phyloP scores from a whole-genome alignment of 1,140 invertebrate genomes.

The Leptinotarsa texana region DNA sequence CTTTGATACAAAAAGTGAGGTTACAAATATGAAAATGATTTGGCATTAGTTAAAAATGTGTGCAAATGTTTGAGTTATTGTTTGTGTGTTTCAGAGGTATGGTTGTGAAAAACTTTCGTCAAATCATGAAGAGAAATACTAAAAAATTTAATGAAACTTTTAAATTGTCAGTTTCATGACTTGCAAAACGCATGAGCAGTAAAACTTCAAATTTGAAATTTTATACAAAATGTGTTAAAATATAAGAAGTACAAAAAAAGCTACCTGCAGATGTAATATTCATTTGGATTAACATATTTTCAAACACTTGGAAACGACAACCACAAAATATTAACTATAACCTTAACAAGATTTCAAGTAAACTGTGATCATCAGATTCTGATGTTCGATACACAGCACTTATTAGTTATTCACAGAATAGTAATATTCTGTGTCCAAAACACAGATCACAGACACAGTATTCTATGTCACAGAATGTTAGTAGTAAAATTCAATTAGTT shows the following conservation, averaged over 20 bases:
- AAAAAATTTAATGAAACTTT: slow-evolving; percentile 12
- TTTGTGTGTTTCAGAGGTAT: not conserved
- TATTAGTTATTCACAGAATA: too few relatives aligned
- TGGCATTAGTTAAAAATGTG: too few relatives aligned
- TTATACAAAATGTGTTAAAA: slow-evolving; percentile 13
- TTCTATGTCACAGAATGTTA: too few relatives aligned
- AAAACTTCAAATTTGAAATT: slow-evolving; percentile 17
- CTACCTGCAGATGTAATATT: slow-evolving; percentile 52
- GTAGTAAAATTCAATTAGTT: too few relatives aligned
- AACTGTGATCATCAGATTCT: too few relatives aligned
- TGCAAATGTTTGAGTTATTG: slow-evolving; percentile 5
- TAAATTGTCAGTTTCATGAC: slow-evolving; percentile 36
- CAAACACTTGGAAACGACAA: not conserved
- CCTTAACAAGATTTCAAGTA: too few relatives aligned
- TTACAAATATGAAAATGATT: slow-evolving; percentile 22
- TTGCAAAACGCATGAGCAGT: slow-evolving; percentile 43
- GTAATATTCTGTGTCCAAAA: too few relatives aligned
- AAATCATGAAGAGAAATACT: not conserved
- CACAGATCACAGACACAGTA: too few relatives aligned
- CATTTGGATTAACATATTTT: slow-evolving; percentile 33
- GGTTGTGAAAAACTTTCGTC: not conserved
- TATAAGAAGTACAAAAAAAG: not conserved
- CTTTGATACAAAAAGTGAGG: slow-evolving; percentile 26
- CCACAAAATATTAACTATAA: too few relatives aligned
- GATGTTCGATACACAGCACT: too few relatives aligned